Conservation (phyloP, 92 coral and sea anemone species). For the Porites divaricata region DNA sequence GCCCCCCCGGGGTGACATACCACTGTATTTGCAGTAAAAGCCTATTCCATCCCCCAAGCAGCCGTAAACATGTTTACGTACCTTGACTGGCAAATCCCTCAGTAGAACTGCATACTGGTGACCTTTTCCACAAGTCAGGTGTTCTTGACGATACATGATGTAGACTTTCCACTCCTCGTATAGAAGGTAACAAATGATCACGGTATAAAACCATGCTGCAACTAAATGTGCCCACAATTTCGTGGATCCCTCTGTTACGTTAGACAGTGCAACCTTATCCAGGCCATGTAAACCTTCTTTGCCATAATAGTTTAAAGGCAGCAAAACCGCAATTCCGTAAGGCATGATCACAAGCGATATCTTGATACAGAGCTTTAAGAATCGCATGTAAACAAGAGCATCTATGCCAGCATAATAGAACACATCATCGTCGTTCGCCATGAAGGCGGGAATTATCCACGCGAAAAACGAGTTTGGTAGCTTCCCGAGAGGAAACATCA, state of each 20-base stretch:
- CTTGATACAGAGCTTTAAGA: constrained; percentile 75
- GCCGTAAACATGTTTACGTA: constrained; percentile 1
- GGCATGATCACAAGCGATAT: constrained; percentile 85
- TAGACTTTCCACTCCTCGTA: constrained; percentile 86
- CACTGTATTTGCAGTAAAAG: too few species aligned
- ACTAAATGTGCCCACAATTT: constrained; percentile 92
- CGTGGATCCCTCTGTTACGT: constrained; percentile 58
- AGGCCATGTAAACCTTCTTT: constrained; percentile 56
- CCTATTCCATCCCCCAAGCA: too few species aligned
- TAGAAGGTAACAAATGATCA: constrained; percentile 80
- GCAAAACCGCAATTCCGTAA: constrained; percentile 81
- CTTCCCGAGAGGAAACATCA: constrained; percentile 78
- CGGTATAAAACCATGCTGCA: constrained; percentile 87
- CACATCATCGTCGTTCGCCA: constrained; percentile 86
- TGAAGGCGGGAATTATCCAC: constrained; percentile 90
- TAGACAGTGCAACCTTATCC: constrained; percentile 80
- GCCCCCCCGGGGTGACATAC: too few species aligned
- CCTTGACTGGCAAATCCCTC: constrained; percentile 91
- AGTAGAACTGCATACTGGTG: constrained; percentile 87
- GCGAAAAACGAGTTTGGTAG: constrained; percentile 85
- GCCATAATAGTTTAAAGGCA: constrained; percentile 88
- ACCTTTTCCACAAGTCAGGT: constrained; percentile 73
- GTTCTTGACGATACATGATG: constrained; percentile 82
- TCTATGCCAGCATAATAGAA: constrained; percentile 90
- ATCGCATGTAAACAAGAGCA: constrained; percentile 87